phyloP scores from a whole-genome alignment of 2,113 vertebrate species.

The Macaca nemestrina region DNA sequence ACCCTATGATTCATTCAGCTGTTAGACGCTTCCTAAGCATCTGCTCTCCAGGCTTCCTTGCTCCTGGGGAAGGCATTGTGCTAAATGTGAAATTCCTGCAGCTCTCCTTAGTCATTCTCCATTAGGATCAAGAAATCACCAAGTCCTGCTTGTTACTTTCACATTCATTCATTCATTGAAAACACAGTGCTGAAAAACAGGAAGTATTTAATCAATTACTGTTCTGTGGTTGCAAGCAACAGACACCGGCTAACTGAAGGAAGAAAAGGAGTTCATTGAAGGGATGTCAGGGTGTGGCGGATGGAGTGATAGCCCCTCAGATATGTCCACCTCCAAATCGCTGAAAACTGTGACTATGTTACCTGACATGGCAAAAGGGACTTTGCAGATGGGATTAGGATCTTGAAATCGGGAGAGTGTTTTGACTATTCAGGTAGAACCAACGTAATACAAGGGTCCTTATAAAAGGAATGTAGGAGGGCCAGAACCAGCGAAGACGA shows the following conservation, averaged over 20 bases:
- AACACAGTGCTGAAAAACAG: neutral
- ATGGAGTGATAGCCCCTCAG: neutral
- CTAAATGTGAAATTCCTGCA: neutral
- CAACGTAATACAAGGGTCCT: neutral
- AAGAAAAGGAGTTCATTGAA: neutral
- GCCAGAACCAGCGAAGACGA: neutral
- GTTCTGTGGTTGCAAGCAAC: neutral
- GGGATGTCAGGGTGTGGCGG: neutral
- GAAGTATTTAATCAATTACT: neutral
- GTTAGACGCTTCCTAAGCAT: neutral
- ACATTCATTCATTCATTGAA: neutral
- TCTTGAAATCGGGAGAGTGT: neutral
- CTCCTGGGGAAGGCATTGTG: neutral
- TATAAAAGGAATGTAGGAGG: neutral
- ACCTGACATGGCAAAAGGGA: neutral
- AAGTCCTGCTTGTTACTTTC: neutral
- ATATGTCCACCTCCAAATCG: neutral
- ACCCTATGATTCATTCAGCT: neutral
- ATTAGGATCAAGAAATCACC: neutral
- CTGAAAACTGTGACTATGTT: neutral
- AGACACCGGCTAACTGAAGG: neutral
- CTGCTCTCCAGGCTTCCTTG: neutral
- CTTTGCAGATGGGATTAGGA: neutral
- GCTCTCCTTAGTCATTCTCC: neutral
- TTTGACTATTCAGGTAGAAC: neutral